Evolutionary conservation across 2,113 vertebrate genomes (phyloP).

Genomic region (Apodemus speciosus): DNA sequence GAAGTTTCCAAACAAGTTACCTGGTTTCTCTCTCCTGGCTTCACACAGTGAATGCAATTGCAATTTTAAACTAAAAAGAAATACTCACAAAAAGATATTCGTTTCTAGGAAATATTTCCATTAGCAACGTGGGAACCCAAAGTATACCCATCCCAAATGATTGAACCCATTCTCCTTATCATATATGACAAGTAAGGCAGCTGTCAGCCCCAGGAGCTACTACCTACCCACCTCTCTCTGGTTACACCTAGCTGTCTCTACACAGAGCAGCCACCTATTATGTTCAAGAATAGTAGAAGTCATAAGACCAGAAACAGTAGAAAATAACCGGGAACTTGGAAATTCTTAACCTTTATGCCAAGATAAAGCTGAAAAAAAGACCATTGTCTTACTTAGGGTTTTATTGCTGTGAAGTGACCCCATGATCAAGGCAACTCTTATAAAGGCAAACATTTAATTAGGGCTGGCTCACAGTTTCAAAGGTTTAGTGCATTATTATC

Average conservation of each 20-base stretch:
- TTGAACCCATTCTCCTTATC: background rate
- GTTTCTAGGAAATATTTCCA: constrained; percentile 23
- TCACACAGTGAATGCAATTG: background rate
- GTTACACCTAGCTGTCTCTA: background rate
- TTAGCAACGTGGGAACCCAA: background rate
- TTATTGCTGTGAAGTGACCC: too few relatives aligned
- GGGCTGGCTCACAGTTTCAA: too few relatives aligned
- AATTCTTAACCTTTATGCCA: background rate
- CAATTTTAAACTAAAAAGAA: constrained; percentile 30
- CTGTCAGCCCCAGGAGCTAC: background rate
- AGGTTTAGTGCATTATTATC: too few relatives aligned
- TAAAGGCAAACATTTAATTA: too few relatives aligned
- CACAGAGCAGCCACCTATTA: background rate
- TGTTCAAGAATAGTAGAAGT: background rate
- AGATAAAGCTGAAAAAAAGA: constrained; percentile 8
- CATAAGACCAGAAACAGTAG: background rate
- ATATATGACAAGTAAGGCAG: background rate
- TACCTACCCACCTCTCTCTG: background rate
- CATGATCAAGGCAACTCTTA: too few relatives aligned
- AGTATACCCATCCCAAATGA: background rate
- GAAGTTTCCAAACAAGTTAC: background rate
- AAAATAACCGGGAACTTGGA: constrained; percentile 14
- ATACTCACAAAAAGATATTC: background rate
- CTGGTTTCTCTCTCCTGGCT: background rate
- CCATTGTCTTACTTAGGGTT: too few relatives aligned